Evolutionary conservation across 2,888 invertebrate genomes (phyloP), one percentile per base, ranked within the genome.

Genomic region (Sclerodermus sp.): DNA sequence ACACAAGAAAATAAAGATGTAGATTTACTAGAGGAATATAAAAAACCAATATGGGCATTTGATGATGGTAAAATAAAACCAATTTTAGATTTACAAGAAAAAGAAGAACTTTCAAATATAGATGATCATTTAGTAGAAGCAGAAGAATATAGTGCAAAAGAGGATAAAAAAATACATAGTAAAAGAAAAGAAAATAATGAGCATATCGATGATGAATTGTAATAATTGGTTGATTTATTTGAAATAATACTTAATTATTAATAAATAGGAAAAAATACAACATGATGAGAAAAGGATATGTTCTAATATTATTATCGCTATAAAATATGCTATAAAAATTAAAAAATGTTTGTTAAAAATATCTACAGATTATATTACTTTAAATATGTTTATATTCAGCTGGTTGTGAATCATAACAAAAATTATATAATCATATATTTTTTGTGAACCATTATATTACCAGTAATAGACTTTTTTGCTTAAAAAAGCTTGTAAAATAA

Each of bases 131-230:
- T 44, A 16, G 45, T 58, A 15, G 44, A 54, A 31, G 30, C 39
- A 3, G 45, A 56, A 44, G 58, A 58, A 14, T 45, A 57, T 44
- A 31, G 37, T 18, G 54, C 15, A 9, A 50, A 60, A 45, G 23
- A 43, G 38, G 45, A 52, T 41, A 51, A 42, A 45, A 50, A 50
- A 5, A 47, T 57, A 37, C 38, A 16, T 31, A 47, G 55, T 46
- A 49, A 49, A 46, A 55, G 52, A 42, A 53, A 57, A 47, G 39
- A 45, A n/a, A 50, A 43, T 29, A 51, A 47, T 13, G 66, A 63
- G 65, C 73, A 66, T 62, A 60, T 61, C 61, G 62, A 62, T 38
- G 68, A 71, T 52, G 71, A 73, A 53, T 68, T 73, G 58, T 73
- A 73, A 71, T 60, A 55, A 59, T 52, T 41, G 51, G 18, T 48